Evolutionary conservation across 1,140 invertebrate genomes (phyloP), one percentile per base, ranked within the genome.

Genomic region (Prorops nasuta): DNA sequence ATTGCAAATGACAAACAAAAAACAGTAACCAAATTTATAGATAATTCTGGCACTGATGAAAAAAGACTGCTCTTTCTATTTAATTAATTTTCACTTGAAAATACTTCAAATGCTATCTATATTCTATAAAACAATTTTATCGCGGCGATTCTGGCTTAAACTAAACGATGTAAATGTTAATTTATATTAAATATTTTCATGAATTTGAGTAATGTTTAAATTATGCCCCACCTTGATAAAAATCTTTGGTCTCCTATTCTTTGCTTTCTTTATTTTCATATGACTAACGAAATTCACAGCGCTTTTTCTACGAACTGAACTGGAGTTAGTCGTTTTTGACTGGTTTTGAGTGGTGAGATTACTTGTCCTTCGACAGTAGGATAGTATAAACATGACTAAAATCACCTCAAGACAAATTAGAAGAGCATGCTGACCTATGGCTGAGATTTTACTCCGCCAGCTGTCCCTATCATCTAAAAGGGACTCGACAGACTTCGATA

Each of bases 171-270:
- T n/a, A n/a, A n/a, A n/a, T n/a, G n/a, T n/a, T n/a, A n/a, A n/a
- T n/a, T n/a, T n/a, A n/a, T n/a, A n/a, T n/a, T n/a, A n/a, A n/a
- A n/a, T n/a, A n/a, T n/a, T n/a, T n/a, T n/a, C n/a, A n/a, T n/a
- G n/a, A n/a, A n/a, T n/a, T n/a, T n/a, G n/a, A n/a, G n/a, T n/a
- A n/a, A n/a, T n/a, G n/a, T n/a, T n/a, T n/a, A n/a, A n/a, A n/a
- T n/a, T n/a, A n/a, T n/a, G n/a, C n/a, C n/a, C n/a, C n/a, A n/a
- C n/a, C n/a, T n/a, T n/a, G n/a, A n/a, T n/a, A n/a, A n/a, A n/a
- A n/a, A n/a, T n/a, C n/a, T n/a, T n/a, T 0, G 88, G 88, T 40
- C 89, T 69, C 18, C 88, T 74, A 41, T 83, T 82, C 57, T 84
- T 72, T 6, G 48, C 50, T 41, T 71, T 67, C 21, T 64, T 84